Evolutionary conservation across 1,140 invertebrate genomes (phyloP).

Genomic region (Drosophila punjabiensis): DNA sequence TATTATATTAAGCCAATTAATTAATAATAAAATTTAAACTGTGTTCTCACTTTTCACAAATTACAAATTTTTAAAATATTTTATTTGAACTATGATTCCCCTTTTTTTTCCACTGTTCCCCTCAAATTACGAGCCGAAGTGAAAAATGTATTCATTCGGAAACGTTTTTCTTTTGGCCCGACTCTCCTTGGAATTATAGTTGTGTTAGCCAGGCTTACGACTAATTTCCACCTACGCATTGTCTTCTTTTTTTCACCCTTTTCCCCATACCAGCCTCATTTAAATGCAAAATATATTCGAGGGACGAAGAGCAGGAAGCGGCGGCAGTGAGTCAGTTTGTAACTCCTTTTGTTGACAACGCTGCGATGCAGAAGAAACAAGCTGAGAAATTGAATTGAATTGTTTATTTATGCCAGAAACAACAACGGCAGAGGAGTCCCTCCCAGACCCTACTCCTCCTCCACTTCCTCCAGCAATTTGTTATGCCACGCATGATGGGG

Average conservation of each 20-base stretch:
- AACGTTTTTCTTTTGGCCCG: constrained; percentile 30
- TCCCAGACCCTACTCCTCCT: background rate
- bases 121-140: no score
- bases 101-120: background rate
- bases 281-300: constrained; percentile 77
- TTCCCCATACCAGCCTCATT: constrained; percentile 46
- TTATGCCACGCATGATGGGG: constrained; percentile 72
- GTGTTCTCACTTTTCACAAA: background rate
- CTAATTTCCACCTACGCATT: constrained; percentile 77
- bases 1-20: no score
- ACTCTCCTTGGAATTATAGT: constrained; percentile 56
- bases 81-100: background rate
- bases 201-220: constrained; percentile 50
- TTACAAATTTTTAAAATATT: background rate
- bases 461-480: constrained; percentile 59
- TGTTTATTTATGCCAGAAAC: constrained; percentile 79
- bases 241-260: constrained; percentile 24
- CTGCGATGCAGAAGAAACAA: constrained; percentile 45
- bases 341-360: constrained; percentile 75
- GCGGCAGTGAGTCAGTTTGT: constrained; percentile 48
- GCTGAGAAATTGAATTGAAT: constrained; percentile 76
- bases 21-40: background rate
- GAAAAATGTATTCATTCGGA: constrained; percentile 37
- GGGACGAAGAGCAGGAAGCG: background rate
- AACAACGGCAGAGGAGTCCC: constrained; percentile 26